phyloP scores from a whole-genome alignment of 2,797 vertebrate species.

The Aeoliscus strigatus region DNA sequence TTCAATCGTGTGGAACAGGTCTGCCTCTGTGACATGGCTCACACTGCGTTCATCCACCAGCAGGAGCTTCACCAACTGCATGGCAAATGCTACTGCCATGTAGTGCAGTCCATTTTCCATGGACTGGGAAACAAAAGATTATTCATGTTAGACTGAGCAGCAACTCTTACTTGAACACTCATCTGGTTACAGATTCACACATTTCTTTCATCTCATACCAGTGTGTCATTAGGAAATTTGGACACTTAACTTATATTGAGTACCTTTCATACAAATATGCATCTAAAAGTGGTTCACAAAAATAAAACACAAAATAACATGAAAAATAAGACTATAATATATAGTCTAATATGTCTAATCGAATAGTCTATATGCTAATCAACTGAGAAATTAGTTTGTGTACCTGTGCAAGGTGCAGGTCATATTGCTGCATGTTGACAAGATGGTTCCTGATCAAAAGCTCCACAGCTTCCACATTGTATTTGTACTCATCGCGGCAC shows the following conservation, averaged over 20 bases:
- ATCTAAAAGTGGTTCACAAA: too few species aligned
- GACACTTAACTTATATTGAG: too few species aligned
- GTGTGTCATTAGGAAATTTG: too few species aligned
- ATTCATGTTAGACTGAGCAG: background rate
- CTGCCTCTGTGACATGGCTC: constrained; percentile 94
- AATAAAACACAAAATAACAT: too few species aligned
- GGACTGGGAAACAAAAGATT: constrained; percentile 70
- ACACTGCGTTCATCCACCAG: constrained; percentile 96
- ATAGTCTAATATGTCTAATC: too few species aligned
- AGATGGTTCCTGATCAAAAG: constrained; percentile 97
- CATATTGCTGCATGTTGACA: constrained; percentile 99
- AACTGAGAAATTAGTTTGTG: background rate
- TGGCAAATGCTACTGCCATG: constrained; percentile 98
- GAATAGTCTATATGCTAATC: too few species aligned
- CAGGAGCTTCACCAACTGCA: constrained; percentile 97
- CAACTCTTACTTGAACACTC: background rate
- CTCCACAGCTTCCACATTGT: constrained; percentile 97
- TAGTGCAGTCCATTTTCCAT: constrained; percentile 99
- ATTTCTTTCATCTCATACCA: too few species aligned
- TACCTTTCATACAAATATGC: too few species aligned
- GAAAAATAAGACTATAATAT: too few species aligned
- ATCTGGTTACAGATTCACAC: background rate
- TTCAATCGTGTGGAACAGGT: constrained; percentile 98
- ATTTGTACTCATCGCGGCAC: constrained; percentile 97
- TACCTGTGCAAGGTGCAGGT: constrained; percentile 98